These are phyloP conservation scores for Zaprionus inermis DNA, from an alignment of 1,140 invertebrate genomes.

Conservation along the genomic window DNA sequence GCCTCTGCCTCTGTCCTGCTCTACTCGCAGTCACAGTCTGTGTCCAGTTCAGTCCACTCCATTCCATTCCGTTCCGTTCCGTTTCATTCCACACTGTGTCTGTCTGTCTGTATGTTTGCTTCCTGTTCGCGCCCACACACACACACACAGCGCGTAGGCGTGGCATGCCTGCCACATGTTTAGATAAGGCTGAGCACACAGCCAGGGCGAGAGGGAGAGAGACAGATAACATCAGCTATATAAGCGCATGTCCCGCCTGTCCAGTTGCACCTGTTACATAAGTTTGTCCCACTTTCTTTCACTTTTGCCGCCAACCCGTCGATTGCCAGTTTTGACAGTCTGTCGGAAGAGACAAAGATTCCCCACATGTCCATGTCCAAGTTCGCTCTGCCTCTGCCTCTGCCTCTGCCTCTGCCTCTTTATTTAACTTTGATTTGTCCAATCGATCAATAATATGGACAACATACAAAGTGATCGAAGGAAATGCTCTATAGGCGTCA, in stretches of 20 bases:
- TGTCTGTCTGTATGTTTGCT: neutral
- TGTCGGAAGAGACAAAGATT: constrained; percentile 3
- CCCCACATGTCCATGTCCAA: neutral
- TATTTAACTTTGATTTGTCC: neutral
- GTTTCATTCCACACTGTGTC: neutral
- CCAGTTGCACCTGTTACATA: constrained; percentile 10
- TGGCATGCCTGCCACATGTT: constrained; percentile 17
- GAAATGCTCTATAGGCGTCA: neutral
- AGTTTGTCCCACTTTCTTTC: neutral
- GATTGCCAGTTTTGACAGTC: neutral
- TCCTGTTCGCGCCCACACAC: neutral
- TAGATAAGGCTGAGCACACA: constrained; percentile 24
- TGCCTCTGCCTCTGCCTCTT: neutral
- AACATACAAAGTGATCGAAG: neutral
- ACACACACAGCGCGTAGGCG: neutral
- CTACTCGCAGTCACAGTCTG: neutral
- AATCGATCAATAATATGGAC: neutral
- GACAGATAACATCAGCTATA: neutral
- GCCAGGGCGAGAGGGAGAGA: neutral
- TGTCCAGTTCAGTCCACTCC: neutral
- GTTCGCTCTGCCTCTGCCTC: neutral
- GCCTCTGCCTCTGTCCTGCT: neutral
- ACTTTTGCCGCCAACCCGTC: neutral
- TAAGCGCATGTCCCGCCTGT: neutral
- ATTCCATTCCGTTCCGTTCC: neutral